Base-by-base conservation (phyloP, 53 echinoderm and acorn worm genomes). In the Echinarachnius parma region DNA sequence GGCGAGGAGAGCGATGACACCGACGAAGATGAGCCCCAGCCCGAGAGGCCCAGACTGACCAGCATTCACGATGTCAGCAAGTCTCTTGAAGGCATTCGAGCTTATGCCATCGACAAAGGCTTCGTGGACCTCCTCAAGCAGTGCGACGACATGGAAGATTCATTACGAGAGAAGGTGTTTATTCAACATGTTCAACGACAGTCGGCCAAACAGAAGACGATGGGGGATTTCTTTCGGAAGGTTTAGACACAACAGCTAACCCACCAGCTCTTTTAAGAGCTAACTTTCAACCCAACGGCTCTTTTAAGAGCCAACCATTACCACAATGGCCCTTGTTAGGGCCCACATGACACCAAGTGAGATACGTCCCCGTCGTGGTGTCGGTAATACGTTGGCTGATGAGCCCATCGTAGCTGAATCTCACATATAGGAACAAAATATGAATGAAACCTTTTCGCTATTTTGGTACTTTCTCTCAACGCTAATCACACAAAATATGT, bases 241-340 rank as follows among this genome's bases (percentile, higher is more conserved):
- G 11, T 18, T 10, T 15, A n/a, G n/a, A n/a, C n/a, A n/a, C n/a
- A n/a, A n/a, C n/a, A n/a, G n/a, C n/a, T n/a, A n/a, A n/a, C n/a
- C n/a, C n/a, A n/a, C n/a, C n/a, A n/a, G n/a, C n/a, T n/a, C n/a
- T n/a, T n/a, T n/a, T 10, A 15, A 15, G 4, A 10, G 18, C 50
- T 13, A 39, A 55, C 55, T 27, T 2, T 22, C 26, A 60, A 31
- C 60, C 60, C 28, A 60, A 60, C 31, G 60, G 60, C 60, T 15
- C 60, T 60, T 60, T 60, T 60, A 7, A 60, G 60, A 15, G 33
- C 32, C 60, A 29, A 60, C 60, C 60, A 49, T 49, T 49, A 49
- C 50, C 50, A 49, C 50, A 49, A 49, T 19, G 50, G 50, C 50
- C 19, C 50, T 49, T 49, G 4, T 49, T 18, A 49, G 11, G 19